Evolutionary conservation across 2,113 vertebrate genomes (phyloP).

Genomic region (Noctilio leporinus): DNA sequence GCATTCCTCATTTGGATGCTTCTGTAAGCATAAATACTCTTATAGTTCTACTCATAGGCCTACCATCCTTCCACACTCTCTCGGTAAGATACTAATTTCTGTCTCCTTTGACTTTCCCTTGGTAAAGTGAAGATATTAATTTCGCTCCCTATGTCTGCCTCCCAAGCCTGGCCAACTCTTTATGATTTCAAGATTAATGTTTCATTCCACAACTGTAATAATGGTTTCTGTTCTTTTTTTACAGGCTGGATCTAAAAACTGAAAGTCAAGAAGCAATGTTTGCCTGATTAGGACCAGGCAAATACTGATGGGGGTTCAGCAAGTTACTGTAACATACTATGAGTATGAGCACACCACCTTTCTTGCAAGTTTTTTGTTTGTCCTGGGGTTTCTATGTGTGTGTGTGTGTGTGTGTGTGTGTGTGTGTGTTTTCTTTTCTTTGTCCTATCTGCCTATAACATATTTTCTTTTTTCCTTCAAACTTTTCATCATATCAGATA

Average conservation of each 20-base stretch:
- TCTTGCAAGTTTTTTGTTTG: not conserved
- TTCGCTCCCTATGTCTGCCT: not conserved
- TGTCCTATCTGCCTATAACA: not conserved
- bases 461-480: not conserved
- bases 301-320: not conserved
- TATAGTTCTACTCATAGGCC: not conserved
- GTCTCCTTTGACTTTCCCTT: not conserved
- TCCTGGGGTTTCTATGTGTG: not conserved
- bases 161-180: not conserved
- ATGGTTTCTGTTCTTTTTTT: constrained; percentile 5
- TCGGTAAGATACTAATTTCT: too few relatives aligned
- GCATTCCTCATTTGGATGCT: not conserved
- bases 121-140: not conserved
- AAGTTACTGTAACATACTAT: not conserved
- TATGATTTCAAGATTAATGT: not conserved
- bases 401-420: too few relatives aligned
- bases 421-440: constrained; percentile 1
- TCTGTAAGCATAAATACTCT: not conserved
- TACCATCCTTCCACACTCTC: not conserved
- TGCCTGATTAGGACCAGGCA: not conserved
- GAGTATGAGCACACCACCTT: not conserved
- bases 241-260: not conserved
- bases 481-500: not conserved
- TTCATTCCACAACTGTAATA: not conserved
- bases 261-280: not conserved